These are phyloP conservation scores for Lithobates pipiens DNA, from an alignment of 2,797 vertebrate genomes.

Conservation along the genomic window DNA sequence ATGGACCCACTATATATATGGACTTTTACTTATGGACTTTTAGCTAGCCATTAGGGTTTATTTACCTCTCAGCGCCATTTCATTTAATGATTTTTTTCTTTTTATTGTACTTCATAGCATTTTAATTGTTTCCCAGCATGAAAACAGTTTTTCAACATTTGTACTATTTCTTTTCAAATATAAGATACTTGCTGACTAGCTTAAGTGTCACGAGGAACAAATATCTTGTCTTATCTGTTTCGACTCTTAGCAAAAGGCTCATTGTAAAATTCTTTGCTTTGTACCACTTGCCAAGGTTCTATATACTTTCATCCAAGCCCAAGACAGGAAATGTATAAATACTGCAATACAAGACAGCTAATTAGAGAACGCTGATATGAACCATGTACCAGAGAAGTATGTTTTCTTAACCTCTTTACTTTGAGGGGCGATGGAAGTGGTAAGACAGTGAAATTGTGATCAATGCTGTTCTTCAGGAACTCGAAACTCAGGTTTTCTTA, in stretches of 20 bases:
- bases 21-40: too few species aligned
- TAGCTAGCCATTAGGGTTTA: too few species aligned
- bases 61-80: too few species aligned
- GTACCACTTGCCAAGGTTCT: conserved; percentile 20
- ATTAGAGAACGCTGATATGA: conserved; percentile 35
- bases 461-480: conserved; percentile 14
- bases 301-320: neutral
- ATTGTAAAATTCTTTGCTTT: conserved; percentile 23
- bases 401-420: conserved; percentile 6
- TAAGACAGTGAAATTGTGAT: neutral
- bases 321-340: conserved; percentile 37
- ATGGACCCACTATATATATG: too few species aligned
- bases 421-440: neutral
- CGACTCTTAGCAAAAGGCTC: conserved; percentile 25
- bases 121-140: too few species aligned
- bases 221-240: conserved; percentile 15
- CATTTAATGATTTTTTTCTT: too few species aligned
- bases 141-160: too few species aligned
- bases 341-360: conserved; percentile 27
- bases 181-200: conserved; percentile 6
- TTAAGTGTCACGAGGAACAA: neutral
- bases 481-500: neutral
- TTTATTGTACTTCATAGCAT: too few species aligned
- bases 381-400: conserved; percentile 1
- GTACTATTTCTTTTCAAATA: neutral